phyloP scores from a whole-genome alignment of 2,113 vertebrate species.

The Cinclus cinclus region DNA sequence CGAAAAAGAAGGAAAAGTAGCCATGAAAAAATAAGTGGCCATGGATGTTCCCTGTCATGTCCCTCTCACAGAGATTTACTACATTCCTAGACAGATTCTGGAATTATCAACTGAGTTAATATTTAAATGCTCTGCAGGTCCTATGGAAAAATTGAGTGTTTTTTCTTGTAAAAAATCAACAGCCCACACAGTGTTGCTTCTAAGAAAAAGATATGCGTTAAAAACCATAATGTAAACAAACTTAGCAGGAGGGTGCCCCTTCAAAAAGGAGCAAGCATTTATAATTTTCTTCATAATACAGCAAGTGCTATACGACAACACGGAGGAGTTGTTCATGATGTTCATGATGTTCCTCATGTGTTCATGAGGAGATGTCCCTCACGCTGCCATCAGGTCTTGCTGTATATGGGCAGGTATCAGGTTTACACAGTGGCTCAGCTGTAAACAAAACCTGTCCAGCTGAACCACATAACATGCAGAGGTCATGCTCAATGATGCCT shows the following conservation, averaged over 20 bases:
- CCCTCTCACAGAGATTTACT: neutral
- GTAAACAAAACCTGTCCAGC: neutral
- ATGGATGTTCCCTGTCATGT: neutral
- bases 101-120: neutral
- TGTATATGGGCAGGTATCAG: neutral
- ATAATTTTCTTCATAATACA: neutral
- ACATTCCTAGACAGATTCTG: neutral
- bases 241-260: neutral
- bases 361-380: neutral
- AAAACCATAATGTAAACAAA: neutral
- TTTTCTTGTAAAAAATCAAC: neutral
- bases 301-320: neutral
- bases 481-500: neutral
- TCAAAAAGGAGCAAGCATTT: neutral
- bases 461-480: neutral
- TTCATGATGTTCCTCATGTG: too few relatives aligned
- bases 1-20: neutral
- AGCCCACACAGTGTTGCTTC: neutral
- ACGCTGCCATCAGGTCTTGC: neutral
- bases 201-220: neutral
- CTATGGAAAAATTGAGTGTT: neutral
- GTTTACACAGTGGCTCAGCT: neutral
- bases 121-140: neutral
- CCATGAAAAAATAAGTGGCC: neutral
- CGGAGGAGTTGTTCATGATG: accelerated